Evolutionary conservation across 92 coral and sea anemone species (phyloP).

Genomic region (Muricea muricata): DNA sequence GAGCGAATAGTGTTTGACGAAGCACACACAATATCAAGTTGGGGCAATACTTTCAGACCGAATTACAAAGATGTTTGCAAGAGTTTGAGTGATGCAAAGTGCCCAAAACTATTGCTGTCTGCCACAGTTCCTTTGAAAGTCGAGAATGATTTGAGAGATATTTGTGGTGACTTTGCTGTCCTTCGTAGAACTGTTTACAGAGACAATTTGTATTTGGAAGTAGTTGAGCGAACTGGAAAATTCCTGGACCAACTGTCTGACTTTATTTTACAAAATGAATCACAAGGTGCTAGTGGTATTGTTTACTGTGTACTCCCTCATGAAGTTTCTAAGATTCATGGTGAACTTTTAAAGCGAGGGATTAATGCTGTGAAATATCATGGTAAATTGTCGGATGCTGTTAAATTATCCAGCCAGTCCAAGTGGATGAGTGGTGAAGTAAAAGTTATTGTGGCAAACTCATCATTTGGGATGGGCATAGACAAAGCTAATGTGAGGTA

Average conservation of each 20-base stretch:
- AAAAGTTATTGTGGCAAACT: not conserved
- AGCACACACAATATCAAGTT: constrained; percentile 41
- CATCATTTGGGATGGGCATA: constrained; percentile 14
- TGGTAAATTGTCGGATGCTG: not conserved
- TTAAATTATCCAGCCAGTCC: not conserved
- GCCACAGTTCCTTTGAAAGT: constrained; percentile 48
- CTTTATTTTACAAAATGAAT: constrained; percentile 8
- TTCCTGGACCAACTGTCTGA: constrained; percentile 11
- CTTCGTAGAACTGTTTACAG: constrained; percentile 50
- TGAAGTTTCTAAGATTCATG: not conserved
- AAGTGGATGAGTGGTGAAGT: constrained; percentile 11
- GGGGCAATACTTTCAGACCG: constrained; percentile 34
- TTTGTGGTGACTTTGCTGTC: too few relatives aligned
- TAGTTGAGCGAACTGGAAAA: constrained; percentile 29
- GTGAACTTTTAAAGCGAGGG: not conserved
- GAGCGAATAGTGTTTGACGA: constrained; percentile 48
- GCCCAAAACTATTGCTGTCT: constrained; percentile 43
- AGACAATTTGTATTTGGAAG: constrained; percentile 46
- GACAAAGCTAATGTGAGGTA: not conserved
- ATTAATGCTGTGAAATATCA: constrained; percentile 3
- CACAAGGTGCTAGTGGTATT: not conserved
- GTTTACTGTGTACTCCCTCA: not conserved
- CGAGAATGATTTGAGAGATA: constrained; percentile 1
- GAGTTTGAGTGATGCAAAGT: not conserved
- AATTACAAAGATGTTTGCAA: constrained; percentile 22